Evolutionary conservation across 2,113 vertebrate species (phyloP).

Genomic region (Panthera leo): DNA sequence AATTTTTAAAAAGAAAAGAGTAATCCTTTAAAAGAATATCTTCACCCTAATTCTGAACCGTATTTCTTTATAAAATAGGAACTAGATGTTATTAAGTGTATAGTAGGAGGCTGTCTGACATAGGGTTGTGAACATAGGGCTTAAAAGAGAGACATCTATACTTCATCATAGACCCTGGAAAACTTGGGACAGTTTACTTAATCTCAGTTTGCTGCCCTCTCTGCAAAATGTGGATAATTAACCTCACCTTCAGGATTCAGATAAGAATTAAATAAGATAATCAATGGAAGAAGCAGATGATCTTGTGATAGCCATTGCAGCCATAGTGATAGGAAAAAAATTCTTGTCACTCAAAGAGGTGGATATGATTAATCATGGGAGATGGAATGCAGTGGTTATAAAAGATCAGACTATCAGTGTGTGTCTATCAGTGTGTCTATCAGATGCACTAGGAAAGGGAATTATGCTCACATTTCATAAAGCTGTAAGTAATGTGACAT

Average conservation of each 20-base stretch:
- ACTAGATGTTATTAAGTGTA: background rate
- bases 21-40: background rate
- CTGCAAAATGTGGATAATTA: background rate
- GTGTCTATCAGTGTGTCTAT: too few species aligned
- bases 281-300: background rate
- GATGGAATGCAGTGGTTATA: background rate
- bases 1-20: background rate
- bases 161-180: background rate
- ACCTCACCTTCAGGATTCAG: background rate
- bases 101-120: background rate
- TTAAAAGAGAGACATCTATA: background rate
- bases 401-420: background rate
- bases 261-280: background rate
- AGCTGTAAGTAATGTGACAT: background rate
- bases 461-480: background rate
- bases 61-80: background rate
- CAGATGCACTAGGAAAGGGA: background rate
- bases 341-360: background rate
- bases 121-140: background rate
- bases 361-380: background rate
- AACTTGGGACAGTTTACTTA: background rate
- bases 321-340: background rate
- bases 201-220: background rate
- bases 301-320: background rate
- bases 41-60: background rate